Evolutionary conservation across 1,140 invertebrate species (phyloP).

Genomic region (Plectrocnemia conspersa): DNA sequence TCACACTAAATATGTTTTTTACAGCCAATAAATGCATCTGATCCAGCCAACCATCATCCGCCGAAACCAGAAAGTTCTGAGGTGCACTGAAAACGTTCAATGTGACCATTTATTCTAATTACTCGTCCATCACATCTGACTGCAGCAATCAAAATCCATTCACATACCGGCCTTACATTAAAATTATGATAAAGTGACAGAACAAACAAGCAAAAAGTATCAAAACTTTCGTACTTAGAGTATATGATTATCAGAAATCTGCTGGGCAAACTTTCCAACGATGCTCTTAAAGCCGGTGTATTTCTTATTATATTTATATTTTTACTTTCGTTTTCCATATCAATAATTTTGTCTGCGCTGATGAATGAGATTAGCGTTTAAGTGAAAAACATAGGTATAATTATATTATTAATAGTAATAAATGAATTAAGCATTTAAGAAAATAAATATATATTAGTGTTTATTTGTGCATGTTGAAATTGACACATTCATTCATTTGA

Average conservation of each 20-base stretch:
- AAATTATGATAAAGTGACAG: constrained; percentile 5
- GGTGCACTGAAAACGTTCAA: constrained; percentile 45
- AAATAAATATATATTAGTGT: constrained; percentile 15
- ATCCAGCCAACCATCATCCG: constrained; percentile 61
- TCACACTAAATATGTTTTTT: too few relatives aligned
- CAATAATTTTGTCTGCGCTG: constrained; percentile 11
- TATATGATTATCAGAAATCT: constrained; percentile 25
- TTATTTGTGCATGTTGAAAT: constrained; percentile 12
- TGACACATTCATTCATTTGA: too few relatives aligned
- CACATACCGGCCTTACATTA: constrained; percentile 17
- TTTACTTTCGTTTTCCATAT: too few relatives aligned
- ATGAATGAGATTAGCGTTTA: constrained; percentile 12
- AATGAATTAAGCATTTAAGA: constrained; percentile 18
- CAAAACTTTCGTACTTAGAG: constrained; percentile 16
- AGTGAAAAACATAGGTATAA: constrained; percentile 18
- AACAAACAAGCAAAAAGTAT: constrained; percentile 7
- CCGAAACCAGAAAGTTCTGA: constrained; percentile 57
- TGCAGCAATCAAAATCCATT: constrained; percentile 16
- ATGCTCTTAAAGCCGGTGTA: constrained; percentile 14
- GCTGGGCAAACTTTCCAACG: constrained; percentile 19
- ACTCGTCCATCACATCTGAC: constrained; percentile 17
- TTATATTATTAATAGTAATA: constrained; percentile 19
- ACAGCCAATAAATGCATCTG: constrained; percentile 60
- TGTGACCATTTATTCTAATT: constrained; percentile 15
- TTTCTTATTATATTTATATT: constrained; percentile 9